phyloP scores from a whole-genome alignment of 1,140 invertebrate species.

The Bombus huntii region DNA sequence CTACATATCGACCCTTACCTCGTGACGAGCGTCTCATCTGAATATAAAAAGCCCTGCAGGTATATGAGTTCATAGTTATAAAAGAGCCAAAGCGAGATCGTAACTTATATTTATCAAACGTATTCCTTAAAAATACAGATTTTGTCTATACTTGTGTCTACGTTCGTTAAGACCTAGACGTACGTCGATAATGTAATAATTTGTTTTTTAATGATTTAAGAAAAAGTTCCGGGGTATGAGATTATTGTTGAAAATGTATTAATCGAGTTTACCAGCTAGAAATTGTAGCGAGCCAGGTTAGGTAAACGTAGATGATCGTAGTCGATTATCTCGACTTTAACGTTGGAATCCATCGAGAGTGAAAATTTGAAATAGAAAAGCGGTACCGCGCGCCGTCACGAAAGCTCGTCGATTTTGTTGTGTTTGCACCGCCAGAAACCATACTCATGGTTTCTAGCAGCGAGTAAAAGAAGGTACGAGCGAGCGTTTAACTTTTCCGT shows the following conservation, averaged over 20 bases:
- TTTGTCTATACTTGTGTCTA: neutral
- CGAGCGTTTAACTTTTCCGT: neutral
- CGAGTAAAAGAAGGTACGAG: too few relatives aligned
- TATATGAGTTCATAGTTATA: too few relatives aligned
- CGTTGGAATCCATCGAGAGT: slow-evolving; percentile 34
- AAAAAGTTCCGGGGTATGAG: neutral
- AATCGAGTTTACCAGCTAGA: slow-evolving; percentile 25
- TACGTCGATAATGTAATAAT: neutral
- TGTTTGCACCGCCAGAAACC: neutral
- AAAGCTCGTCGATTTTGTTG: slow-evolving; percentile 6
- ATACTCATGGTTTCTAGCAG: neutral
- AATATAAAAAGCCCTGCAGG: too few relatives aligned
- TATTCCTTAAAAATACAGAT: neutral
- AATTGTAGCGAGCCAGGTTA: slow-evolving; percentile 2
- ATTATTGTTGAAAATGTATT: neutral
- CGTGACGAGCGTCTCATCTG: too few relatives aligned
- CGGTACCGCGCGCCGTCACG: slow-evolving; percentile 1
- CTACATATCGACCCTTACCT: too few relatives aligned
- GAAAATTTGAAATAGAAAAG: slow-evolving; percentile 42
- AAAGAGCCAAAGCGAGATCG: too few relatives aligned
- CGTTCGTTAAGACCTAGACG: neutral
- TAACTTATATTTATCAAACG: neutral
- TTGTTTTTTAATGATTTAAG: neutral
- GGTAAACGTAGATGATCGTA: slow-evolving; percentile 26
- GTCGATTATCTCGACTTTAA: slow-evolving; percentile 34